Percentiles rank a stretch among this genome's conserved stretches.
phyloP scores from a whole-genome alignment of 1,140 invertebrate species.

The Pemphigus obesinymphae region DNA sequence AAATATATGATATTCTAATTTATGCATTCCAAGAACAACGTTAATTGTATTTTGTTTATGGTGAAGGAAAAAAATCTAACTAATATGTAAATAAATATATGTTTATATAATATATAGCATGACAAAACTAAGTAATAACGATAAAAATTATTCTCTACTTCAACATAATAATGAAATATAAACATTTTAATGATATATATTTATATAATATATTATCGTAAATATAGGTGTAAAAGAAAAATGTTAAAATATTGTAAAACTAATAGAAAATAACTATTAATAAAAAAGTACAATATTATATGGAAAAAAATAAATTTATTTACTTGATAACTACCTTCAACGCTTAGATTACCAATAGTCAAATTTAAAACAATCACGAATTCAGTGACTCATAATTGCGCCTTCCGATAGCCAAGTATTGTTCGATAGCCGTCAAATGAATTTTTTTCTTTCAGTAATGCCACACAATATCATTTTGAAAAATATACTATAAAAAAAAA shows the following conservation, averaged over 20 bases:
- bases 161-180: neutral
- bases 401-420: neutral
- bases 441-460: neutral
- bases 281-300: too few relatives aligned
- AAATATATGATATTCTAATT: too few relatives aligned
- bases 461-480: conserved; percentile 25
- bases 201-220: too few relatives aligned
- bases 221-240: too few relatives aligned
- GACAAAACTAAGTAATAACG: neutral
- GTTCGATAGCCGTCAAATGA: conserved; percentile 3
- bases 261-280: neutral
- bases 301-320: neutral
- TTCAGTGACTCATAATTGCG: neutral
- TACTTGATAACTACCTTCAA: conserved; percentile 26
- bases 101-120: too few relatives aligned
- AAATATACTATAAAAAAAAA: conserved; percentile 26
- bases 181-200: neutral
- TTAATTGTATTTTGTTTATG: neutral
- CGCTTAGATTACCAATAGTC: conserved; percentile 10
- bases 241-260: neutral
- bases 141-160: neutral
- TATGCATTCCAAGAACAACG: too few relatives aligned
- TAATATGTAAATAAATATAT: too few relatives aligned
- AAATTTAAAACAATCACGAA: conserved; percentile 7
- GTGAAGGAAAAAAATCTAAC: neutral